Percentiles rank a stretch among this genome's conserved stretches.
Evolutionary conservation across 2,797 vertebrate genomes (phyloP).

Genomic region (Phoeniculus purpureus): DNA sequence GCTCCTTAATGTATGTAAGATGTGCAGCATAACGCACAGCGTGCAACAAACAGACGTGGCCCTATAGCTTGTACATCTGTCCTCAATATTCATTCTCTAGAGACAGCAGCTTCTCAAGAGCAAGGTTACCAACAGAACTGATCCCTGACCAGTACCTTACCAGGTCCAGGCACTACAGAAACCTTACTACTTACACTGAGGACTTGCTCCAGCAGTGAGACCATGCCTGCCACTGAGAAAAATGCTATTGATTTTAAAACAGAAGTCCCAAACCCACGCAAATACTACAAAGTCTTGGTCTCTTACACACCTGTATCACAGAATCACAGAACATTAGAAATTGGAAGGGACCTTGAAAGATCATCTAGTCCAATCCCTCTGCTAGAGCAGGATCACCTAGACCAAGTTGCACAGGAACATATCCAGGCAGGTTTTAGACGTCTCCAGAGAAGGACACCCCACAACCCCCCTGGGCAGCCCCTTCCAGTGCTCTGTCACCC

Average conservation of each 20-base stretch:
- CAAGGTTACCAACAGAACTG: conserved; percentile 10
- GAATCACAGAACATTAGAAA: too few relatives aligned
- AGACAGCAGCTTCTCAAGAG: conserved; percentile 3
- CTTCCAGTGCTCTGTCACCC: too few relatives aligned
- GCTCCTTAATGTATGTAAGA: conserved; percentile 53
- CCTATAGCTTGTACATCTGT: neutral
- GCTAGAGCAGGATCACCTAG: too few relatives aligned
- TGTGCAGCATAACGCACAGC: conserved; percentile 10
- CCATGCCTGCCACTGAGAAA: neutral
- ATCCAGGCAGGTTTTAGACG: too few relatives aligned
- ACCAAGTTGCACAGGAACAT: too few relatives aligned
- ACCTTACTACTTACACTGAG: neutral
- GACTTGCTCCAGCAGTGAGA: neutral
- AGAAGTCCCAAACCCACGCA: neutral
- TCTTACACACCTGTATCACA: rapidly evolving
- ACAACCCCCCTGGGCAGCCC: too few relatives aligned
- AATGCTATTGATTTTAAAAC: neutral
- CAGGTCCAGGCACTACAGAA: neutral
- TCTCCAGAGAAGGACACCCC: too few relatives aligned
- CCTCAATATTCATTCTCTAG: conserved; percentile 37
- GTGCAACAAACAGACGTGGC: neutral
- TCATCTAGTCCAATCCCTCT: too few relatives aligned
- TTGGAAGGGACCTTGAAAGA: too few relatives aligned
- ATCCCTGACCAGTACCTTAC: conserved; percentile 11
- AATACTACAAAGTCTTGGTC: neutral